Conservation (phyloP, 2,113 vertebrate genomes). For the Tachysurus fulvidraco region DNA sequence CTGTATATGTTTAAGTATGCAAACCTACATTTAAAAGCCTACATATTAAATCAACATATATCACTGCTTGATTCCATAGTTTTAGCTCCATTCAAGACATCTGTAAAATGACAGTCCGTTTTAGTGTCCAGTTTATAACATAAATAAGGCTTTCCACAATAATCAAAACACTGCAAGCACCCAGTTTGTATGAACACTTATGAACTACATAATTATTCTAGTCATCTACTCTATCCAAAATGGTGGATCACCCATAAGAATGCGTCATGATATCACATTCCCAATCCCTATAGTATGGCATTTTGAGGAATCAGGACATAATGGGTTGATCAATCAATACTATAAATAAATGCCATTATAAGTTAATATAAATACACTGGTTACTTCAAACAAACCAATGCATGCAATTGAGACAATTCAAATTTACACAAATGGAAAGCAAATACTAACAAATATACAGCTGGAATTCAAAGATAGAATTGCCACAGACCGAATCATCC, state of each 20-base stretch:
- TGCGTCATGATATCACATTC: neutral
- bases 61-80: neutral
- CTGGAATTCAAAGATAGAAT: constrained; percentile 3
- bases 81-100: neutral
- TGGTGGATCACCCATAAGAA: neutral
- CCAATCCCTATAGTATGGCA: neutral
- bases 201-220: neutral
- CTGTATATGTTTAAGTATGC: neutral
- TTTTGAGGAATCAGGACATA: neutral
- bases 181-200: neutral
- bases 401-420: neutral
- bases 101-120: neutral
- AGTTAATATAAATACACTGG: neutral
- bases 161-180: neutral
- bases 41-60: neutral
- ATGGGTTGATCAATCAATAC: neutral
- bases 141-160: neutral
- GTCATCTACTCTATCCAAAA: neutral
- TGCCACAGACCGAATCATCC: neutral
- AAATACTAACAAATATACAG: neutral
- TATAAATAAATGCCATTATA: neutral
- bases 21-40: neutral
- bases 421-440: neutral
- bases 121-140: neutral
- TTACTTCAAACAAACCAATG: neutral